phyloP scores from a whole-genome alignment of 37 sponge, comb jelly and placozoan species.

The Diacarnus erythraeanus region DNA sequence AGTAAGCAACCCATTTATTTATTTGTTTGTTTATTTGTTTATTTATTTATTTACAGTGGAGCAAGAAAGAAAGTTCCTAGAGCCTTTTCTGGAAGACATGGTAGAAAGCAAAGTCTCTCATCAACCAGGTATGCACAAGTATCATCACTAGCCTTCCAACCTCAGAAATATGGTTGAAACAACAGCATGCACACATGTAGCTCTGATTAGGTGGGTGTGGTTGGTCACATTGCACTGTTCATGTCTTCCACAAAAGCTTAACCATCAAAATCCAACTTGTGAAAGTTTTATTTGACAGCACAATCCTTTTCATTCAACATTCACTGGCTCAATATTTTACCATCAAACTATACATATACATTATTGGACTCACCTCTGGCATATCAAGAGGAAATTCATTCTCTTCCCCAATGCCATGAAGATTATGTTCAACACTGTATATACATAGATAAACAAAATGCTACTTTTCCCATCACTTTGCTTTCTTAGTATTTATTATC shows the following conservation, averaged over 20 bases:
- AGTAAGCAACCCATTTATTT: constrained; percentile 35
- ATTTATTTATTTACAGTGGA: constrained; percentile 47
- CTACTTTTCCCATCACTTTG: not conserved
- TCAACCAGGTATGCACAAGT: constrained; percentile 25
- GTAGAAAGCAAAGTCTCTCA: constrained; percentile 21
- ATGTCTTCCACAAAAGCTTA: too few relatives aligned
- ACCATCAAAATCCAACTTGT: too few relatives aligned
- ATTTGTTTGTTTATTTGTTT: too few relatives aligned
- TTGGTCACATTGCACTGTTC: too few relatives aligned
- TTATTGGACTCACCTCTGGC: constrained; percentile 16
- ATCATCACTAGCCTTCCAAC: too few relatives aligned
- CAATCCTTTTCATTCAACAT: too few relatives aligned
- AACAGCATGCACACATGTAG: too few relatives aligned
- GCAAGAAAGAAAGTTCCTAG: constrained; percentile 63
- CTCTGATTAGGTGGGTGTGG: too few relatives aligned
- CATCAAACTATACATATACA: too few relatives aligned
- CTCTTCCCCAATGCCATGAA: not conserved
- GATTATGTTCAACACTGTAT: not conserved
- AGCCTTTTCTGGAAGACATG: constrained; percentile 50
- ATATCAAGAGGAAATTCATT: constrained; percentile 36
- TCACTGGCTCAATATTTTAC: too few relatives aligned
- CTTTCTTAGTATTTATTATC: not conserved
- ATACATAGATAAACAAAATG: not conserved
- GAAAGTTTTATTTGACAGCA: too few relatives aligned
- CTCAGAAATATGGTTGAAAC: too few relatives aligned